A percentile compares a stretch with the other conserved stretches of the same genome.
Evolutionary conservation across 2,888 invertebrate genomes (phyloP).

Genomic region (Xanthia icteritia): DNA sequence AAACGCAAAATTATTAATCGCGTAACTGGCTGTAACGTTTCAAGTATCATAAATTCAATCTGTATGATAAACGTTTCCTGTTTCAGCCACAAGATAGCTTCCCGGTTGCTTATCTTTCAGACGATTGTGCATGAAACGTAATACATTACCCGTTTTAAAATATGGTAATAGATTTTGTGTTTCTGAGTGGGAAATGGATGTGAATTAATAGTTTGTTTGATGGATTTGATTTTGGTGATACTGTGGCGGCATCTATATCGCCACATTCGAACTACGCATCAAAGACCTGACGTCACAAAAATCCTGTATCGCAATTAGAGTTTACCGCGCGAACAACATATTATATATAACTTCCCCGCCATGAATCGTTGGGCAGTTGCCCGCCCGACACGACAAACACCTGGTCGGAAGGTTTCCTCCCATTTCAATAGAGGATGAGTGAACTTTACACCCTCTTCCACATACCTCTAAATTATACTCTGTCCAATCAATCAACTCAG

Average conservation of each 20-base stretch:
- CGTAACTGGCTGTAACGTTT: constrained; percentile 63
- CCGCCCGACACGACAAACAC: too few species aligned
- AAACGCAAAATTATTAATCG: constrained; percentile 61
- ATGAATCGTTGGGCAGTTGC: too few species aligned
- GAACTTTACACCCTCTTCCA: too few species aligned
- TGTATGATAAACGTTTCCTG: constrained; percentile 65
- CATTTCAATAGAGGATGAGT: too few species aligned
- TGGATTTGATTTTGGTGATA: neutral
- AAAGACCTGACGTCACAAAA: too few species aligned
- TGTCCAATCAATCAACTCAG: neutral
- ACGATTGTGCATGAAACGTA: constrained; percentile 39
- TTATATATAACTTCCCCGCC: too few species aligned
- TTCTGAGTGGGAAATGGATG: constrained; percentile 7
- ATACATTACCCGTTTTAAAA: constrained; percentile 35
- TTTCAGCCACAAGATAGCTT: constrained; percentile 61
- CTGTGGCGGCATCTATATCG: too few species aligned
- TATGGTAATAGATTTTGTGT: constrained; percentile 4
- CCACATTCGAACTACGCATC: too few species aligned
- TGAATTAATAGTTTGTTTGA: neutral
- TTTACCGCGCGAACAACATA: too few species aligned
- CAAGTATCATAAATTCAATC: constrained; percentile 67
- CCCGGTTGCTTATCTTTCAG: constrained; percentile 54
- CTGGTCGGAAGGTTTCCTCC: too few species aligned
- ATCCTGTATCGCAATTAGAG: too few species aligned
- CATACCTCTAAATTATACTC: too few species aligned